These are phyloP conservation scores for Myotis davidii DNA, from an alignment of 2,113 vertebrate species.

Conservation along the genomic window DNA sequence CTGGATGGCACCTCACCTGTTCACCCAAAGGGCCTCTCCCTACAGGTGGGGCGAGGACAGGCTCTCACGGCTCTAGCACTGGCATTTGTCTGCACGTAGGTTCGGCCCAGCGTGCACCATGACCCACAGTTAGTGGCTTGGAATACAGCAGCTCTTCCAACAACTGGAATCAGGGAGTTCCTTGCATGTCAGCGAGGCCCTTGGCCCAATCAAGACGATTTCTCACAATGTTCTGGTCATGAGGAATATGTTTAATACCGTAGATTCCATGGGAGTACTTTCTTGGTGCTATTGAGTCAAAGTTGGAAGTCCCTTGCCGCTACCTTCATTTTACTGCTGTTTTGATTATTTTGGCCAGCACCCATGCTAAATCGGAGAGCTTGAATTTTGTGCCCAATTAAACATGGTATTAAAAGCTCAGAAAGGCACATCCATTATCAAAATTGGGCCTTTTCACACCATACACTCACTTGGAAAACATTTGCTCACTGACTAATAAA, in stretches of 20 bases:
- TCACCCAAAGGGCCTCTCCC: neutral
- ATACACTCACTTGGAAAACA: conserved; percentile 57
- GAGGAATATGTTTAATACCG: conserved; percentile 38
- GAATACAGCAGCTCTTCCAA: neutral
- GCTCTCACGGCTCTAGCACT: too few relatives aligned
- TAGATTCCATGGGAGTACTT: neutral
- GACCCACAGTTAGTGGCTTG: neutral
- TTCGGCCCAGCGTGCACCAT: too few relatives aligned
- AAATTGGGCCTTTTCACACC: conserved; percentile 75
- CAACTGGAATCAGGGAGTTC: neutral
- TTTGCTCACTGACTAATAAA: conserved; percentile 56
- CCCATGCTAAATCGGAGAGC: conserved; percentile 41
- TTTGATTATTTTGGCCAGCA: conserved; percentile 63
- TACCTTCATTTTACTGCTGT: neutral
- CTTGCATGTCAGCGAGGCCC: neutral
- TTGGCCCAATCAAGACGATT: conserved; percentile 23
- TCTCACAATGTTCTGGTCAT: conserved; percentile 24
- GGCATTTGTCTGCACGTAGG: neutral
- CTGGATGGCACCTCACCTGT: neutral
- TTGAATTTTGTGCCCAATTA: conserved; percentile 77
- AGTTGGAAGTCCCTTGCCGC: neutral
- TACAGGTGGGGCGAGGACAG: neutral
- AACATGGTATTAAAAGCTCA: conserved; percentile 74
- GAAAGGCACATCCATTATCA: conserved; percentile 72
- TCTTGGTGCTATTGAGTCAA: neutral